A percentile compares a stretch with the other conserved stretches of the same genome.
These are phyloP conservation scores for Chamaea fasciata DNA, from an alignment of 2,113 vertebrate species.

Conservation along the genomic window DNA sequence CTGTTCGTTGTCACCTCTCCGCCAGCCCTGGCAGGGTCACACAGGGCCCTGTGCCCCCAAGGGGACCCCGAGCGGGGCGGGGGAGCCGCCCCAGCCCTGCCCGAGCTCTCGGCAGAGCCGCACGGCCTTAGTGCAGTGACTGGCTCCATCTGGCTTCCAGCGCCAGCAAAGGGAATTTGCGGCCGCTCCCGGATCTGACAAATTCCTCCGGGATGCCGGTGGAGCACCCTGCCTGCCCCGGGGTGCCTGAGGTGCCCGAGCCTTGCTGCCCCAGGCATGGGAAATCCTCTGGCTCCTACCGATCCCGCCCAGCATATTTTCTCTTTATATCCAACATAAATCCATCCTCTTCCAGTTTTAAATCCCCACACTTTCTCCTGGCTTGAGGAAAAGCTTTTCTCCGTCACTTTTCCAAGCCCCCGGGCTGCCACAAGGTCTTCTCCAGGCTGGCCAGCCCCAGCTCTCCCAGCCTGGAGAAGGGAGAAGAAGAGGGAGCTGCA, in stretches of 20 bases:
- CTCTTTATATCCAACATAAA: background rate
- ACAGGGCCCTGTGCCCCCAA: accelerated
- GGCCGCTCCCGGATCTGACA: accelerated
- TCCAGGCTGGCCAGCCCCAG: background rate
- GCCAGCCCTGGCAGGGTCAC: accelerated
- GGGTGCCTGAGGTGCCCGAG: background rate
- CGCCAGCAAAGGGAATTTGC: background rate
- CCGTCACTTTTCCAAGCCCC: accelerated
- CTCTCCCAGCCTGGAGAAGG: background rate
- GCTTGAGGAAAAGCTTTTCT: background rate
- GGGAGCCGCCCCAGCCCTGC: background rate
- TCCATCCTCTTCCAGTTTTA: accelerated
- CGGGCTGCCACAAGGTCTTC: background rate
- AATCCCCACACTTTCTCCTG: accelerated
- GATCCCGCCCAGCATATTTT: background rate
- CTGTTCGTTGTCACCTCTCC: accelerated
- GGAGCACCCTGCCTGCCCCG: background rate
- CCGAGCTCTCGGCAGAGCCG: background rate
- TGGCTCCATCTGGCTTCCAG: background rate
- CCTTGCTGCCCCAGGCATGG: background rate
- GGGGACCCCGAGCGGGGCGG: background rate
- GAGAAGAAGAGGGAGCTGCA: background rate
- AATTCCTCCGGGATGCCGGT: accelerated
- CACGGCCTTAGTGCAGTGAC: accelerated
- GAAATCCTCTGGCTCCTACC: background rate